phyloP scores from a whole-genome alignment of 2,113 vertebrate genomes.

The Lepus americanus region DNA sequence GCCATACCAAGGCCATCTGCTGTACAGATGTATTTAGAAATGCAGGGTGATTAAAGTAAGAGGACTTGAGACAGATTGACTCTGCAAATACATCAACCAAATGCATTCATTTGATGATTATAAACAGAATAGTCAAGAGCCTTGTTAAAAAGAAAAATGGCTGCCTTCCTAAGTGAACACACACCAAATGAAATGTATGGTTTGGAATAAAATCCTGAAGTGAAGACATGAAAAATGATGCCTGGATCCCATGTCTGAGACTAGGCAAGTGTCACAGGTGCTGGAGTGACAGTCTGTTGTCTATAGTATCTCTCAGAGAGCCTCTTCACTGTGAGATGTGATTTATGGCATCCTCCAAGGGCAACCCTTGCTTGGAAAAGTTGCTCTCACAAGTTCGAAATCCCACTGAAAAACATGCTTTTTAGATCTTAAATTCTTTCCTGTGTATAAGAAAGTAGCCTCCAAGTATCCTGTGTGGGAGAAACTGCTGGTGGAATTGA shows the following conservation, averaged over 20 bases:
- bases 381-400: background rate
- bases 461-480: background rate
- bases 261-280: background rate
- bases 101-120: conserved; percentile 27
- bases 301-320: background rate
- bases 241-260: background rate
- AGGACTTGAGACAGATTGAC: conserved; percentile 31
- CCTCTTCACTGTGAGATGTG: background rate
- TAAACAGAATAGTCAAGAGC: background rate
- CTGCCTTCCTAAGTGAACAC: background rate
- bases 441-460: background rate
- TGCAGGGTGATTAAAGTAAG: conserved; percentile 31
- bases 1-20: conserved; percentile 41
- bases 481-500: background rate
- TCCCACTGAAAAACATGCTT: background rate
- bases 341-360: background rate
- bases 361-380: background rate
- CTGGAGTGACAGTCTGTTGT: background rate
- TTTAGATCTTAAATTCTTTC: background rate
- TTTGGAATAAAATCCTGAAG: background rate
- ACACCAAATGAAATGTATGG: background rate
- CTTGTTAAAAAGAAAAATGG: background rate
- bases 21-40: background rate
- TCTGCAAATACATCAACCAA: conserved; percentile 37
- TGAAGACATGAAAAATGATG: background rate